Evolutionary conservation across 2,113 vertebrate genomes (phyloP), one percentile per base, ranked within the genome.

Genomic region (Podarcis cretensis): DNA sequence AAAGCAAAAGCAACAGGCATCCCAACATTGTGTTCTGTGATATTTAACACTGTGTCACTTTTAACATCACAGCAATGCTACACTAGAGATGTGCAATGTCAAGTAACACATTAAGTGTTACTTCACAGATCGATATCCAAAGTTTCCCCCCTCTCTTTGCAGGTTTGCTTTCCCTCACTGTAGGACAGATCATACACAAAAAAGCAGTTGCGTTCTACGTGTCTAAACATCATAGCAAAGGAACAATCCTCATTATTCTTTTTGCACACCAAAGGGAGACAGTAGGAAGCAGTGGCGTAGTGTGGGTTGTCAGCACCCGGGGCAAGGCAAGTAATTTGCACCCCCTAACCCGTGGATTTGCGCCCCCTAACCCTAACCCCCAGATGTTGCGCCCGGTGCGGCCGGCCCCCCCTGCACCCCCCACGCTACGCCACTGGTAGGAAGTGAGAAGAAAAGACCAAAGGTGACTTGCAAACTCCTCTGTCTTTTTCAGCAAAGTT

Each of bases 11-110:
- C 37, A 69, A 35, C 27, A 13, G 68, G 32, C 6, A 81, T 16
- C 6, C 27, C 54, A 77, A 65, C 30, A n/a, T 65, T 23, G 27
- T 25, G 27, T 32, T 75, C n/a, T 27, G 57, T 37, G n/a, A 77
- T 85, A 37, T 87, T 69, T 25, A 87, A 74, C 66, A 91, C 8
- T 32, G 76, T 69, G 3, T 25, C 59, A 83, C n/a, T 85, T 90
- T 65, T 92, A 84, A 78, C 43, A 89, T 73, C 43, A 57, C 20
- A 65, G 7, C 66, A 85, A 35, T 3, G 1, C 35, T 86, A 7
- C 21, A 73, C n/a, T 84, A 89, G 87, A 23, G 35, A 85, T 81
- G 7, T 84, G 69, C 23, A 84, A 10, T 74, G 85, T 74, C 30
- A 78, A 48, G 48, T 48, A 48, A 83, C 63, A 84, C 27, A 10